Evolutionary conservation across 2,888 invertebrate species (phyloP), one percentile per base, ranked within the genome.

Genomic region (Xestia xanthographa): DNA sequence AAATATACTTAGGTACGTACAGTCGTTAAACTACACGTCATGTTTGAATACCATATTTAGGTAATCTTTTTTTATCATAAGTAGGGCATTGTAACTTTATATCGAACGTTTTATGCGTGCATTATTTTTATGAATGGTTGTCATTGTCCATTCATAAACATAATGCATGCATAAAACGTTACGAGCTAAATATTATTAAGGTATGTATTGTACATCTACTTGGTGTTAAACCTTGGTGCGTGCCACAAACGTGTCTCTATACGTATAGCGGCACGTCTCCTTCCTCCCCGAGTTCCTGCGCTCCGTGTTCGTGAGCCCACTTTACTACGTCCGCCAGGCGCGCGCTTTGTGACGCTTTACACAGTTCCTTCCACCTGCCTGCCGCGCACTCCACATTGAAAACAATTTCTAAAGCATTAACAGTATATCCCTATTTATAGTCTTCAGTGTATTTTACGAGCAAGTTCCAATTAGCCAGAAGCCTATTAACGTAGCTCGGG

Each of bases 401-500:
- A 82, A 79, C 63, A 58, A 79, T 82, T 82, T 75, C 58, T 48
- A 48, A 66, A 72, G 72, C 48, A 60, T 82, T 79, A 65, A 66
- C 43, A 60, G 74, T 56, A 69, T 20, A 84, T 75, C 85, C 79
- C 67, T 82, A 79, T 82, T 79, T 83, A 82, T 66, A 72, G 73
- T 69, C 65, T 82, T 73, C 38, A 71, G 60, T 66, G 43, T 68
- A 85, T 79, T 82, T 79, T 80, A 84, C 68, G 66, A 77, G 65
- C 72, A 66, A 66, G 60, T 72, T 77, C 82, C 73, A 83, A 84
- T 85, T 84, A 84, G 72, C 72, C 72, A 58, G 71, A 80, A 82
- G 72, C 69, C 72, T 80, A 85, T 75, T 75, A 70, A 78, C 41
- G 45, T 66, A 60, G n/a, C 65, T 75, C 53, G 53, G 69, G 66